Percentiles rank a stretch among this genome's conserved stretches.
Evolutionary conservation across 2,888 invertebrate genomes (phyloP).

Genomic region (Synergus japonicus): DNA sequence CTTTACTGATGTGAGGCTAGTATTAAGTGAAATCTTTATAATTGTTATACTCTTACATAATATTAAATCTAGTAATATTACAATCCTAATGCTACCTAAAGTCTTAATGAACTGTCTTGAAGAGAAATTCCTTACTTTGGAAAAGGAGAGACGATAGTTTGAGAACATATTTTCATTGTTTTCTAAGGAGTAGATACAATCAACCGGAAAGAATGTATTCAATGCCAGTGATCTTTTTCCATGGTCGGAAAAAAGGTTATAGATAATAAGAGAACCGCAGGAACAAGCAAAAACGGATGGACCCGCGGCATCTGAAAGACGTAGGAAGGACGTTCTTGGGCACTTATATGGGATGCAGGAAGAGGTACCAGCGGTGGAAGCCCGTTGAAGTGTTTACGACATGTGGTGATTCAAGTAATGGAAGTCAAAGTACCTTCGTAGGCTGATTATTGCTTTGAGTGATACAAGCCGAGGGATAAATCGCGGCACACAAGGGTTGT

Average conservation of each 20-base stretch:
- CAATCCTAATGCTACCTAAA: too few species aligned
- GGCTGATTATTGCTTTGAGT: slow-evolving; percentile 40
- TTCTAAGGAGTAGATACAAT: slow-evolving; percentile 28
- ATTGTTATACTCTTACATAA: background rate
- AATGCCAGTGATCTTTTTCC: background rate
- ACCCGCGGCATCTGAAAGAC: slow-evolving; percentile 38
- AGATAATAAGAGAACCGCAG: slow-evolving; percentile 20
- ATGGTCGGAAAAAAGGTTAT: slow-evolving; percentile 10
- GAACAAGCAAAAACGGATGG: slow-evolving; percentile 40
- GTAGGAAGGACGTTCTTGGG: slow-evolving; percentile 37
- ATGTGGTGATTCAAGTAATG: slow-evolving; percentile 40
- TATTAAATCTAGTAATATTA: background rate
- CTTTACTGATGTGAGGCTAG: background rate
- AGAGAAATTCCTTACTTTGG: background rate
- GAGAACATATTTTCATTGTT: slow-evolving; percentile 12
- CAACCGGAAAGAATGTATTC: slow-evolving; percentile 13
- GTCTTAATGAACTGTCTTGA: too few species aligned
- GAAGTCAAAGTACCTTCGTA: slow-evolving; percentile 39
- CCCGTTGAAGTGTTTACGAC: slow-evolving; percentile 41
- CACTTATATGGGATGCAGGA: slow-evolving; percentile 40
- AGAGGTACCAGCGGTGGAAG: slow-evolving; percentile 36
- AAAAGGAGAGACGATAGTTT: background rate
- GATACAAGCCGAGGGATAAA: slow-evolving; percentile 40
- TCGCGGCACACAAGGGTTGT: background rate
- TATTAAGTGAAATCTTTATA: slow-evolving; percentile 1